Percentiles rank a stretch among this genome's conserved stretches.
phyloP scores from a whole-genome alignment of 2,888 invertebrate species.

The Morpho deidamia region DNA sequence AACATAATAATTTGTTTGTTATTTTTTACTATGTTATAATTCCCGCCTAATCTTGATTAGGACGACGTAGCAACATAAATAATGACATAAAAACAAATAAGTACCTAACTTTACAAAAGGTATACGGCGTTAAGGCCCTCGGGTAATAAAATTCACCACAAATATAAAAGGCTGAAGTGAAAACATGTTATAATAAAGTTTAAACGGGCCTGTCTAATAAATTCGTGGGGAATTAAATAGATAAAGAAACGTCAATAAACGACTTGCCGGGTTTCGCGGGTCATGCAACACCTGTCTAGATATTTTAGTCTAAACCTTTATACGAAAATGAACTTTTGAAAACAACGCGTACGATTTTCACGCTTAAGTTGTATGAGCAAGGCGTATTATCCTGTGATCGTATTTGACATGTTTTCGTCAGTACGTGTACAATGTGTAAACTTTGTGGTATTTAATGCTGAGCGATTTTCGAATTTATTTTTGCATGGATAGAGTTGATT shows the following conservation, averaged over 20 bases:
- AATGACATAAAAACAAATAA: conserved; percentile 10
- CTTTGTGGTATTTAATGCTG: too few species aligned
- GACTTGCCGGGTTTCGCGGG: conserved; percentile 26
- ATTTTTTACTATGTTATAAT: neutral
- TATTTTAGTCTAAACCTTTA: conserved; percentile 1
- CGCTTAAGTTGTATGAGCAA: neutral
- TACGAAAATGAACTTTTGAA: neutral
- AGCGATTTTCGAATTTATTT: neutral
- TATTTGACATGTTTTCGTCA: neutral
- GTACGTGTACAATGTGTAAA: conserved; percentile 9
- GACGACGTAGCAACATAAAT: conserved; percentile 1
- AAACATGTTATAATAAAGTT: conserved; percentile 4
- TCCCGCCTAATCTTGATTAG: neutral
- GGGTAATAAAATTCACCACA: too few species aligned
- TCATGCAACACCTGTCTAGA: conserved; percentile 25
- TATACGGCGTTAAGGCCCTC: too few species aligned
- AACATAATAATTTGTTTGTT: too few species aligned
- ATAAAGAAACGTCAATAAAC: conserved; percentile 28
- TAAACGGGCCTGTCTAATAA: conserved; percentile 19
- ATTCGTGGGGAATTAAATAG: conserved; percentile 25
- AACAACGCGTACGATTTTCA: conserved; percentile 1
- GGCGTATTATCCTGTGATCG: conserved; percentile 7
- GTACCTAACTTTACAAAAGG: neutral
- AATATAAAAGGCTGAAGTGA: too few species aligned
- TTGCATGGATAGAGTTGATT: neutral